Percentiles rank a stretch among this genome's conserved stretches.
Conservation (phyloP, 2,888 invertebrate genomes). For the Hypena proboscidalis region DNA sequence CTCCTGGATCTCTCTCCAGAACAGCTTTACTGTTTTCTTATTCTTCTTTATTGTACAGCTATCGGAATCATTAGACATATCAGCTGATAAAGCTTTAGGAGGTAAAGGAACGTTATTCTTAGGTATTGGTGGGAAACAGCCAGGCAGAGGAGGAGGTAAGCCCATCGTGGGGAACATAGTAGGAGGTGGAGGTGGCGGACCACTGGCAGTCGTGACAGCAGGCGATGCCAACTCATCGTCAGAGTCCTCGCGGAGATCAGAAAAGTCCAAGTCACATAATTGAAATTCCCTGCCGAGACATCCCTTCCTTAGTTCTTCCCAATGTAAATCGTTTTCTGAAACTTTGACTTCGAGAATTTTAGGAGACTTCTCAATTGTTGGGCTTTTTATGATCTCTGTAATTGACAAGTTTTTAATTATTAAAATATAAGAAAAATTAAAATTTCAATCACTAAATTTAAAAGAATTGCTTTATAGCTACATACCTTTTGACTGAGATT, state of each 20-base stretch:
- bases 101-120: conserved; percentile 69
- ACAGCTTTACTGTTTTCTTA: conserved; percentile 98
- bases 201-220: conserved; percentile 86
- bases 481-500: conserved; percentile 92
- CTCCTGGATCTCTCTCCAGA: conserved; percentile 98
- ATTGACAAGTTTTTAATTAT: too few relatives aligned
- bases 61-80: conserved; percentile 72
- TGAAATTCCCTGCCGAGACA: conserved; percentile 91
- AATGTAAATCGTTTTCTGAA: conserved; percentile 97
- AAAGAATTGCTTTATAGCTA: neutral
- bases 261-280: conserved; percentile 98
- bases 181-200: conserved; percentile 93
- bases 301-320: conserved; percentile 94
- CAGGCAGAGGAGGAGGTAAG: conserved; percentile 81
- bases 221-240: conserved; percentile 92
- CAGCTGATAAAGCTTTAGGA: conserved; percentile 61
- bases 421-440: too few relatives aligned
- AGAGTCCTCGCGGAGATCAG: conserved; percentile 95
- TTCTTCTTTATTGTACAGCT: conserved; percentile 89
- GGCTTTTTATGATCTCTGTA: conserved; percentile 89
- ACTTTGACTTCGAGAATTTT: conserved; percentile 90
- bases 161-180: conserved; percentile 84
- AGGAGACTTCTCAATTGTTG: conserved; percentile 88
- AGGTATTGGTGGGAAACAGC: conserved; percentile 74
- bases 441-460: too few relatives aligned